Evolutionary conservation across 2,797 vertebrate genomes (phyloP).

Genomic region (Myripristis murdjan): DNA sequence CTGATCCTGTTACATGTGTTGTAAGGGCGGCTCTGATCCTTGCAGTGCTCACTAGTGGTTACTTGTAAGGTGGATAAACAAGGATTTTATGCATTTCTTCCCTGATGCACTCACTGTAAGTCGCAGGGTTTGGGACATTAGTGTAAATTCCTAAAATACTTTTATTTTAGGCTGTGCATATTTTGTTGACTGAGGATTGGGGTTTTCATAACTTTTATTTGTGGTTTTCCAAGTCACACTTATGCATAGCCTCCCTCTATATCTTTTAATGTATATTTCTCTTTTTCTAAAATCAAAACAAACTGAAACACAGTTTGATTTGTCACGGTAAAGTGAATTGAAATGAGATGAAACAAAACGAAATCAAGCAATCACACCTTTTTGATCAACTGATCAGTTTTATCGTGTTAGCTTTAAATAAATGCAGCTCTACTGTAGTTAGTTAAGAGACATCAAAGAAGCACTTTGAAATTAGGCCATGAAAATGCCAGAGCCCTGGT

Average conservation of each 20-base stretch:
- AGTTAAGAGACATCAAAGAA: conserved; percentile 76
- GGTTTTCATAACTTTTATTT: conserved; percentile 14
- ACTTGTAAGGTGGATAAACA: neutral
- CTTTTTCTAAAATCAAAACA: conserved; percentile 44
- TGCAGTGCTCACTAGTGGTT: no score
- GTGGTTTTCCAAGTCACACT: conserved; percentile 41
- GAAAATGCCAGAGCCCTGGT: conserved; percentile 67
- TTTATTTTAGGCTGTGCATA: conserved; percentile 2
- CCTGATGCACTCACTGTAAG: neutral
- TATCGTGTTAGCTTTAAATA: conserved; percentile 62
- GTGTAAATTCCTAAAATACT: neutral
- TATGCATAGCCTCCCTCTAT: conserved; percentile 25
- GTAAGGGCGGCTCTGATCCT: no score
- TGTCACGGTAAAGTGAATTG: conserved; percentile 23
- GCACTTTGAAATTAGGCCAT: conserved; percentile 72
- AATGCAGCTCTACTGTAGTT: conserved; percentile 53
- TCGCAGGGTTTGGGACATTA: neutral
- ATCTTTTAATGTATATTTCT: conserved; percentile 32
- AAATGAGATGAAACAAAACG: neutral
- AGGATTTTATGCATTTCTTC: neutral
- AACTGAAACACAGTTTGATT: conserved; percentile 56
- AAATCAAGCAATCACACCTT: conserved; percentile 35
- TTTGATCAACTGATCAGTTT: conserved; percentile 63
- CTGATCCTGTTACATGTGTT: no score
- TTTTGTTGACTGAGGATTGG: conserved; percentile 26